Base-by-base conservation (phyloP, 2,888 invertebrate species). In the Melolontha melolontha region DNA sequence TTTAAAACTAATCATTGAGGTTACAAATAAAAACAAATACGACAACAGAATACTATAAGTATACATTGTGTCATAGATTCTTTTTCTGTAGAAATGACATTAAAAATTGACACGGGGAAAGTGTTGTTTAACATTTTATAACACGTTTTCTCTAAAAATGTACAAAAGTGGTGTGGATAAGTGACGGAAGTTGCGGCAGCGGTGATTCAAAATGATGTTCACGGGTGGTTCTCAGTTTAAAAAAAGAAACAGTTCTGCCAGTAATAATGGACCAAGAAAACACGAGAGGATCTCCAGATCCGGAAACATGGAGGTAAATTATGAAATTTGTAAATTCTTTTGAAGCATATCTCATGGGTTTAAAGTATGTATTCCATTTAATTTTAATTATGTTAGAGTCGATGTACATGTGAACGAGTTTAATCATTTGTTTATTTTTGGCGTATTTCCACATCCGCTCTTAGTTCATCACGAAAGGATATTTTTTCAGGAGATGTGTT, bases 171-270 rank as follows among this genome's bases (percentile, higher is more conserved):
- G 59, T 16, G 44, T 59, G 54, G 54, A 40, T 8, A 10, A 16
- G 14, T 29, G 40, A 39, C 40, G 27, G 16, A 29, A 16, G 39
- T 54, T 39, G 40, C 17, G 40, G 29, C 27, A n/a, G 51, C 29
- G 54, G 64, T 66, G 65, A 39, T 47, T 49, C 27, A 87, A 86
- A 77, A 90, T 90, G 90, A 90, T 90, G 89, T 90, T 90, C 83
- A 90, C 90, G 75, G 90, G 90, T 76, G 87, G 88, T 78, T 88
- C 88, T 70, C 87, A 87, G 80, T 86, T 88, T 74, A 89, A 87
- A 79, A 87, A 87, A 75, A 80, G 84, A 72, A 85, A 82, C 72
- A 81, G 80, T 52, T 80, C 82, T 12, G 79, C 80, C 70, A 80
- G 81, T 69, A 76, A 72, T 51, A 80, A 80, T 75, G 79, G 82